A percentile compares a stretch with the other conserved stretches of the same genome.
Evolutionary conservation across 64 coral and sea anemone genomes (phyloP).

Genomic region (Montipora efflorescens): DNA sequence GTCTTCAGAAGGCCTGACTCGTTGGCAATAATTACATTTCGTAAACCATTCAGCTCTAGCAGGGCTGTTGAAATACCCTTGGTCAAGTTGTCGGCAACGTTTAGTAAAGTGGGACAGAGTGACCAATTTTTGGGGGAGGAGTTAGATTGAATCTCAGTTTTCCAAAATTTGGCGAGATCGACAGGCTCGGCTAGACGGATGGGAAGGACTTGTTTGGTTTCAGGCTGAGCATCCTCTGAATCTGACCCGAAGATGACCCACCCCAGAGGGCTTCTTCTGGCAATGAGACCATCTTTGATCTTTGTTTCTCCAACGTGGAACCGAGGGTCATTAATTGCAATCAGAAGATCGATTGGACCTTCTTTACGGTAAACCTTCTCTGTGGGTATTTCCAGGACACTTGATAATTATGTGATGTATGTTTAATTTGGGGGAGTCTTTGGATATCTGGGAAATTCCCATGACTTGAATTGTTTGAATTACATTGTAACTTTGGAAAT

Average conservation of each 20-base stretch:
- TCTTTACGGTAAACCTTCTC: constrained; percentile 4
- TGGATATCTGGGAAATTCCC: constrained; percentile 69
- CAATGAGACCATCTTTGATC: constrained; percentile 61
- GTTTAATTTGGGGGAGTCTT: constrained; percentile 31
- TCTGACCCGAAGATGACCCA: constrained; percentile 71
- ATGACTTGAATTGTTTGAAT: constrained; percentile 61
- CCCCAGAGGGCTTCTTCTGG: constrained; percentile 74
- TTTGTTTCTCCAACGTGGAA: constrained; percentile 75
- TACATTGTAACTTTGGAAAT: neutral
- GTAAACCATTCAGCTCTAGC: no score
- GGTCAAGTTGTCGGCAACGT: neutral
- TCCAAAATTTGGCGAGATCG: constrained; percentile 77
- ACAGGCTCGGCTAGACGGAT: constrained; percentile 62
- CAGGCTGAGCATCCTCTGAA: neutral
- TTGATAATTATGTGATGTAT: constrained; percentile 10
- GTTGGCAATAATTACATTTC: no score
- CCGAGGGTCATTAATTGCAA: constrained; percentile 78
- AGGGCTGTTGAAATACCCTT: no score
- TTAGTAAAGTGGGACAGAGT: neutral
- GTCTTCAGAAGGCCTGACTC: no score
- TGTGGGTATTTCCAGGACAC: constrained; percentile 17
- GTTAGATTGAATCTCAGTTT: constrained; percentile 20
- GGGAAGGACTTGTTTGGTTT: constrained; percentile 60
- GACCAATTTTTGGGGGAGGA: no score
- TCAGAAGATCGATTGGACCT: constrained; percentile 76